These are phyloP conservation scores for Spinibarbus caldwelli DNA, from an alignment of 2,797 vertebrate species.

Conservation along the genomic window DNA sequence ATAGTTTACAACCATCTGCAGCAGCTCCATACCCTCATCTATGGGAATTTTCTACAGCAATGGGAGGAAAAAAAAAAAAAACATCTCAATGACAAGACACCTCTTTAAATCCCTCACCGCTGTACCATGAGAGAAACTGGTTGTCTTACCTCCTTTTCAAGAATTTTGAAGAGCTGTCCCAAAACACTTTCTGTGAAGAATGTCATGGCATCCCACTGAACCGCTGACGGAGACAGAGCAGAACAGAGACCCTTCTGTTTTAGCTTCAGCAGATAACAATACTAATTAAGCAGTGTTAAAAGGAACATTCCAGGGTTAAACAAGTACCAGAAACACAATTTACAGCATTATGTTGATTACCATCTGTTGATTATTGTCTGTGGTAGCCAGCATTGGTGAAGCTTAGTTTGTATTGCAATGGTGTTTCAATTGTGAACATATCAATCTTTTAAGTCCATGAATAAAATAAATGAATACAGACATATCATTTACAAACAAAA, in stretches of 20 bases:
- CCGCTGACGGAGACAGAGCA: slow-evolving; percentile 86
- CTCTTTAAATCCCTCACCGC: neutral
- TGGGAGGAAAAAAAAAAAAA: neutral
- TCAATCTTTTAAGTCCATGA: neutral
- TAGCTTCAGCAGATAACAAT: slow-evolving; percentile 68
- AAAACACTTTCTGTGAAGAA: slow-evolving; percentile 91
- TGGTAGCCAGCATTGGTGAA: neutral
- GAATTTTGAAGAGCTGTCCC: slow-evolving; percentile 84
- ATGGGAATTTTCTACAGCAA: slow-evolving; percentile 83
- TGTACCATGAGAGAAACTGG: neutral
- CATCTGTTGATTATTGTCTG: neutral
- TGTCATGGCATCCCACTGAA: slow-evolving; percentile 97
- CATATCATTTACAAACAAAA: neutral
- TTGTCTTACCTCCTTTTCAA: slow-evolving; percentile 86
- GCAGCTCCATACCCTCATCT: slow-evolving; percentile 87
- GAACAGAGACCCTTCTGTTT: slow-evolving; percentile 86
- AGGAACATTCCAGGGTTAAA: neutral
- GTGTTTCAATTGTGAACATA: neutral
- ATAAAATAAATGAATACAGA: neutral
- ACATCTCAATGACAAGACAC: neutral
- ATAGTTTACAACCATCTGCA: slow-evolving; percentile 88
- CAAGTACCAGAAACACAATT: neutral
- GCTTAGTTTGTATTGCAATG: neutral
- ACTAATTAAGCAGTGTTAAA: neutral
- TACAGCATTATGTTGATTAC: neutral